Conservation (phyloP, 2,797 vertebrate species). For the Rhinella marina region DNA sequence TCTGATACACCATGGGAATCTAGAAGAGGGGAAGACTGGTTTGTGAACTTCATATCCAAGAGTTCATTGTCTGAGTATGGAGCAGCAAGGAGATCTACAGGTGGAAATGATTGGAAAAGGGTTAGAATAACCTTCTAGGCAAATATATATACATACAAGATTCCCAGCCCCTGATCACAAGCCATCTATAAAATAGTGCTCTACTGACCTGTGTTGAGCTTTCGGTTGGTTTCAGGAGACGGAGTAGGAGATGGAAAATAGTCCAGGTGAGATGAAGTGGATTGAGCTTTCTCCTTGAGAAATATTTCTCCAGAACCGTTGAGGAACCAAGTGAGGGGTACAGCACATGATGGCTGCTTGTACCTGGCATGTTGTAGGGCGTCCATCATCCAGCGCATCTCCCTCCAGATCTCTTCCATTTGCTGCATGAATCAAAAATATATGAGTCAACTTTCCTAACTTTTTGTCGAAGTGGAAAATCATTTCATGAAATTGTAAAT, state of each 20-base stretch:
- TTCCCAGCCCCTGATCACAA: background rate
- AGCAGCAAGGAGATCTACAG: constrained; percentile 44
- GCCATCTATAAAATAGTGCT: background rate
- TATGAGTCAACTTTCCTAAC: no score
- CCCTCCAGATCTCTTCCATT: constrained; percentile 92
- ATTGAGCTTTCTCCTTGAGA: constrained; percentile 74
- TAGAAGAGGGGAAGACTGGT: constrained; percentile 49
- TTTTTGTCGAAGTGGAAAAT: background rate
- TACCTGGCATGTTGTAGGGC: constrained; percentile 89
- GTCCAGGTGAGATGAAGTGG: constrained; percentile 81
- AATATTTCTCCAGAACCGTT: constrained; percentile 75
- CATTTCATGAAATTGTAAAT: no score
- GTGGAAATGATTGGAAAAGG: constrained; percentile 12
- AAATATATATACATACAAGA: no score
- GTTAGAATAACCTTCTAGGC: background rate
- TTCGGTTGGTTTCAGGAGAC: constrained; percentile 81
- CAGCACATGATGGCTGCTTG: constrained; percentile 85
- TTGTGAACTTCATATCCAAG: constrained; percentile 57
- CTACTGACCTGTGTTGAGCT: constrained; percentile 78
- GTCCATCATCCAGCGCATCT: constrained; percentile 92
- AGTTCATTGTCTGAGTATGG: constrained; percentile 56
- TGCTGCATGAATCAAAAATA: constrained; percentile 73
- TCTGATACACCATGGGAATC: constrained; percentile 76
- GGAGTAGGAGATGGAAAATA: constrained; percentile 85
- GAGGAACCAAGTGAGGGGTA: constrained; percentile 83